Evolutionary conservation across 1,140 invertebrate species (phyloP), one percentile per base, ranked within the genome.

Genomic region (Drosophila ambigua): DNA sequence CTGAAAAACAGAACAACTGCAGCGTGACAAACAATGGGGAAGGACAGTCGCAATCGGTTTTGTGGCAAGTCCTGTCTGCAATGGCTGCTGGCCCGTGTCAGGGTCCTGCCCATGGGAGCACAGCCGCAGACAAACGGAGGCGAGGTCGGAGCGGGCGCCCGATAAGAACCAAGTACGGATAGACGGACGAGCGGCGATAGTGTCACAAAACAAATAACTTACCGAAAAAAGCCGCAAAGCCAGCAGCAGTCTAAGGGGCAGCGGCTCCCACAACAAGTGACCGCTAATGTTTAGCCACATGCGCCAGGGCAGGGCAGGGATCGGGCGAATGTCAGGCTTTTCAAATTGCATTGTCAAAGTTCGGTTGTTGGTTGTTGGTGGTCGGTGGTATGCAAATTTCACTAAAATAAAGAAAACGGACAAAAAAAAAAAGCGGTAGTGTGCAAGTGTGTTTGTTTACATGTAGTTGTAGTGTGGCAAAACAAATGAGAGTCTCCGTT

Each of bases 161-260:
- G 63, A 50, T 51, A 55, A 52, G 35, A 41, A 28, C 39, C 45
- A 51, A 13, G 51, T 53, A 35, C 72, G 26, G 62, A 28, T 43
- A 35, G 54, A 24, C 43, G n/a, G 52, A 65, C 60, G 60, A 43
- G 55, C 46, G 44, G 72, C 72, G 67, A 83, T 71, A 71, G 68
- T 82, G 83, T 77, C 75, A 58, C 76, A 88, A 72, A 77, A 79
- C 79, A 88, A 88, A 87, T 87, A 87, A 76, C 66, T 83, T 87
- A 65, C 75, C 83, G 60, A 76, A 75, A 88, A 79, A 72, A 77
- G 58, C 82, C 82, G 75, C 82, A 88, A 77, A 75, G 62, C 67
- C 64, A 67, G 74, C 64, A 67, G 71, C 60, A 61, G 59, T 50
- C 53, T 26, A 9, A 49, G 15, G 41, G 26, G 54, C 48, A 60